Evolutionary conservation across 2,113 vertebrate species (phyloP), one percentile per base, ranked within the genome.

Genomic region (Epinephelus lanceolatus): DNA sequence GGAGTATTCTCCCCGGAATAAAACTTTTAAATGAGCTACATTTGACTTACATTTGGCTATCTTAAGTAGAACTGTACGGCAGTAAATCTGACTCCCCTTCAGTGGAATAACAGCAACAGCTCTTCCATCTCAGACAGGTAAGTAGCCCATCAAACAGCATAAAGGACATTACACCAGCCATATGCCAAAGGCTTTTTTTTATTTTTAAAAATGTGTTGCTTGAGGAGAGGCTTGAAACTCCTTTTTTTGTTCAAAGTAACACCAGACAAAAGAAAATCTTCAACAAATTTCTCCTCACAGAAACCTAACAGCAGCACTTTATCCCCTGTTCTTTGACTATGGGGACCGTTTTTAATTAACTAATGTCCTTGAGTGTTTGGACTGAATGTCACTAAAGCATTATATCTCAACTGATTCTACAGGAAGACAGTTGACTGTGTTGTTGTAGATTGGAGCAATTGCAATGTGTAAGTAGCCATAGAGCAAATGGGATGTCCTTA

Each of bases 21-120:
- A 37, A 86, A 86, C 69, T 71, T 82, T 86, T 53, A 75, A 75
- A 65, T 53, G 49, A 80, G 30, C 51, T 37, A 2, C 37, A 23
- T 57, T 73, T 62, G 53, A 70, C 79, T 51, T 51, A 2, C 37
- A 23, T 52, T 73, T 57, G 53, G 65, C 79, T 51, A 17, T 51
- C 17, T 49, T 10, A 27, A 65, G 57, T 6, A 40, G 10, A 81
- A 19, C 6, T 30, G 71, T 11, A 18, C 23, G 14, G 51, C 37
- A 27, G 33, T 62, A 51, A 40, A 72, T 68, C 37, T 3, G 8
- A 52, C 37, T 55, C 23, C 10, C 53, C 67, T 70, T 60, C 23
- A 62, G 65, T 40, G 51, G 30, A 49, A 52, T 65, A 53, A 53
- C 56, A 49, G 4, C 8, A 25, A 13, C 25, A 55, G 9, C 47